Base-by-base conservation (phyloP, 2,888 invertebrate genomes). In the Acrobeloides nanus region DNA sequence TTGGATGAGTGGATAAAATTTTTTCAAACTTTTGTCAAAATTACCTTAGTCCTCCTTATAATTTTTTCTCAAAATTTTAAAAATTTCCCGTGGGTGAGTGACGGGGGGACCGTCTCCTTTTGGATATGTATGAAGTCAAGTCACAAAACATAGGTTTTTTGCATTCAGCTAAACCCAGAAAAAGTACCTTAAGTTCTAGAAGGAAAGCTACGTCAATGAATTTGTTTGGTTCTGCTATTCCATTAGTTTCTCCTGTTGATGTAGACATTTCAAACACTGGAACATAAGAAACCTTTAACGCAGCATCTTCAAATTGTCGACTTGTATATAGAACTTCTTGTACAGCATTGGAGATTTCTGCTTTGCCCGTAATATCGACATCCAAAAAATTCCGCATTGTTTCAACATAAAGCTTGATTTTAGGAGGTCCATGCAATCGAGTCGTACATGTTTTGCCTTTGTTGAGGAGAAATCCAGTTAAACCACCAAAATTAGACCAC, bases 401-500 rank as follows among this genome's bases (percentile, higher is more conserved):
- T 21, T 70, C 62, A 15, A 72, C 46, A 29, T 64, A 64, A 23
- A 60, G 45, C 45, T 61, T 62, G 39, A 67, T 53, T 21, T 58
- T 59, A 46, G 56, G 50, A 4, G 69, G 64, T 1, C 72, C 72
- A 46, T 72, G 71, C 17, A 72, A 38, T 24, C 68, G 54, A n/a
- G 51, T 45, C 4, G 61, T 58, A 29, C 59, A 40, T 1, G 32
- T 10, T 2, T 18, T 26, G 3, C 38, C 57, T 42, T 71, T 72
- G 8, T 60, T 51, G 12, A 71, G 52, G 5, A 70, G 40, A 33
- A 71, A 44, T 1, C 63, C 61, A 0, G 64, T 59, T 27, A 70
- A 61, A n/a, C 70, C 70, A 15, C 64, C 64, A 18, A 69, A 62
- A 41, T 63, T 63, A 27, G 63, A 59, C 67, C 69, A 70, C 18